phyloP scores from a whole-genome alignment of 2,113 vertebrate species.

The Galbula dea region DNA sequence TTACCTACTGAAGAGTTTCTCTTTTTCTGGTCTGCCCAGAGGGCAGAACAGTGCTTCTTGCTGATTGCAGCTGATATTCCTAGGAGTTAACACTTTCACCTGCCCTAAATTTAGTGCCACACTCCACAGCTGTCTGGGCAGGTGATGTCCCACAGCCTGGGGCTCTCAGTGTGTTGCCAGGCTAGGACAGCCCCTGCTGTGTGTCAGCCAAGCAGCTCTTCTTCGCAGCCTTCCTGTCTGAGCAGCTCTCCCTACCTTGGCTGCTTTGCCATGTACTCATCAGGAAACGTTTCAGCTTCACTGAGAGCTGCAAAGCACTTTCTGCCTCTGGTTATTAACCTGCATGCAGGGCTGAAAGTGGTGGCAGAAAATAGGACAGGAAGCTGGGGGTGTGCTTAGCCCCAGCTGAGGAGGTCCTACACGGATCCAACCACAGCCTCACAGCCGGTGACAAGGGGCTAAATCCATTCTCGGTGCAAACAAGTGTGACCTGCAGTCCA shows the following conservation, averaged over 20 bases:
- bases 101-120: fast-evolving
- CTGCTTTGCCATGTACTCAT: background rate
- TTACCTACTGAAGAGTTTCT: background rate
- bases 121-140: background rate
- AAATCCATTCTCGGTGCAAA: background rate
- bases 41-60: background rate
- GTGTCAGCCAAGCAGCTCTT: background rate
- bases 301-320: background rate
- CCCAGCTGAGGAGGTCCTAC: background rate
- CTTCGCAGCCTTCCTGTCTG: background rate
- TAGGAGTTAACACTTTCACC: background rate
- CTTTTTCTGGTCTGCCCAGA: background rate
- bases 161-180: background rate
- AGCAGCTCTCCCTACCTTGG: background rate
- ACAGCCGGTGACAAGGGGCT: background rate
- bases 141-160: background rate
- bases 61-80: background rate
- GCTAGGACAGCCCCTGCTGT: background rate
- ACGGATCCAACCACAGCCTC: background rate
- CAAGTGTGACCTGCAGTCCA: background rate
- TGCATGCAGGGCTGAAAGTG: background rate
- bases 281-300: background rate
- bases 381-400: background rate
- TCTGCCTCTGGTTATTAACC: background rate
- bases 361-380: background rate